Evolutionary conservation across 2,888 invertebrate genomes (phyloP).

Genomic region (Hetaerina titia): DNA sequence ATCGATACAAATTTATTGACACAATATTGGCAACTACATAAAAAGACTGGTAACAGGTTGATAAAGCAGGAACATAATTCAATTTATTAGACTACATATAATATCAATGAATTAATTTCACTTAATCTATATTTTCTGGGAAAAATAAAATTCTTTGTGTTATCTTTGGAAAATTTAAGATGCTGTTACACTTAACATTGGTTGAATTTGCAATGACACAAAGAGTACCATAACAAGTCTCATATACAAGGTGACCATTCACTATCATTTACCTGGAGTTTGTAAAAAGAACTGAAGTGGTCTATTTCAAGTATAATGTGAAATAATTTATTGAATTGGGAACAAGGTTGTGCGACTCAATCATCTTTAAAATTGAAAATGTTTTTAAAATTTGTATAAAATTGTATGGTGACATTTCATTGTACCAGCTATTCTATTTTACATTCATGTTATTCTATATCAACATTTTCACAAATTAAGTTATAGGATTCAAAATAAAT

Average conservation of each 20-base stretch:
- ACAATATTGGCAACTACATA: background rate
- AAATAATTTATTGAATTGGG: background rate
- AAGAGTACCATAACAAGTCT: background rate
- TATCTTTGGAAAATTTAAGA: slow-evolving; percentile 9
- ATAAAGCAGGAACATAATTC: background rate
- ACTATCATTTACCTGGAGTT: background rate
- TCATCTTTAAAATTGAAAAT: background rate
- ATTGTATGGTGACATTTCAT: background rate
- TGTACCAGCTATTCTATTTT: too few species aligned
- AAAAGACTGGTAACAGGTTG: background rate
- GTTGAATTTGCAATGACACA: background rate
- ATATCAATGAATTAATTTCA: background rate
- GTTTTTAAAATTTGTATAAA: background rate
- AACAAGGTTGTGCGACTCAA: background rate
- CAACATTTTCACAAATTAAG: too few species aligned
- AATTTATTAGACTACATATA: background rate
- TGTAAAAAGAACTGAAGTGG: background rate
- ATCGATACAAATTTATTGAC: slow-evolving; percentile 27
- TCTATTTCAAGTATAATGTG: background rate
- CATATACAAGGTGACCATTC: background rate
- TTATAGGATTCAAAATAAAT: too few species aligned
- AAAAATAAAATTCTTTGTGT: background rate
- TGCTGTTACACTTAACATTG: background rate
- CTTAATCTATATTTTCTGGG: background rate
- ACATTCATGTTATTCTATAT: too few species aligned